Evolutionary conservation across 2,113 vertebrate genomes (phyloP).

Genomic region (Eonycteris spelaea): DNA sequence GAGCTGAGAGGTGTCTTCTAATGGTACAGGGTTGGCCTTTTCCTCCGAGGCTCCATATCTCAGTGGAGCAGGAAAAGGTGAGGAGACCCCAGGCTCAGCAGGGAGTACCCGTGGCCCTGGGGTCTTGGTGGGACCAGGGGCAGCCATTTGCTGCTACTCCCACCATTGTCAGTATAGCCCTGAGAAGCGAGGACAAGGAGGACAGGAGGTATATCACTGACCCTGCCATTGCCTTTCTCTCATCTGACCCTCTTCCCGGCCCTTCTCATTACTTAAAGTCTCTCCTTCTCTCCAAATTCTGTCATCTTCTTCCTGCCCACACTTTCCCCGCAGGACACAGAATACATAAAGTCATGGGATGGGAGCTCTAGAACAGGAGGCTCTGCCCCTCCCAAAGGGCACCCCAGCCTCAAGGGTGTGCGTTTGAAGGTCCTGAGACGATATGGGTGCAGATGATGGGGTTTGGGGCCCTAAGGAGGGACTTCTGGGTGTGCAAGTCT

Average conservation of each 20-base stretch:
- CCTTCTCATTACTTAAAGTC: neutral
- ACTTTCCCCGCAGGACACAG: neutral
- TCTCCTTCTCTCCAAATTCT: neutral
- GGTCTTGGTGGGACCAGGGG: neutral
- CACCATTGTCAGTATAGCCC: neutral
- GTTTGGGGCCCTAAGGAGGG: too few species aligned
- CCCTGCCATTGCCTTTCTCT: neutral
- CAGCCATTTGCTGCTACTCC: neutral
- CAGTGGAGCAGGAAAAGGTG: neutral
- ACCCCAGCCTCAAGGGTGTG: too few species aligned
- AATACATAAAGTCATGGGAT: neutral
- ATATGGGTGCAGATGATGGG: too few species aligned
- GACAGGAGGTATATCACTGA: neutral
- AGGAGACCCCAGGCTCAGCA: neutral
- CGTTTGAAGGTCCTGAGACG: too few species aligned
- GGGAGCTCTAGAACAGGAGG: neutral
- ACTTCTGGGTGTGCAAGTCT: neutral
- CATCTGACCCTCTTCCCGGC: neutral
- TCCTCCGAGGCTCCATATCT: neutral
- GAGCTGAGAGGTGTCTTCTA: neutral
- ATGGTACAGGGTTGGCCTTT: neutral
- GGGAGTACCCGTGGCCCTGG: neutral
- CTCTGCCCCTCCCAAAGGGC: neutral
- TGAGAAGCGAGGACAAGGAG: neutral
- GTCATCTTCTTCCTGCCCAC: neutral